Conservation (phyloP, 2,113 vertebrate species). For the Limnothrissa miodon region DNA sequence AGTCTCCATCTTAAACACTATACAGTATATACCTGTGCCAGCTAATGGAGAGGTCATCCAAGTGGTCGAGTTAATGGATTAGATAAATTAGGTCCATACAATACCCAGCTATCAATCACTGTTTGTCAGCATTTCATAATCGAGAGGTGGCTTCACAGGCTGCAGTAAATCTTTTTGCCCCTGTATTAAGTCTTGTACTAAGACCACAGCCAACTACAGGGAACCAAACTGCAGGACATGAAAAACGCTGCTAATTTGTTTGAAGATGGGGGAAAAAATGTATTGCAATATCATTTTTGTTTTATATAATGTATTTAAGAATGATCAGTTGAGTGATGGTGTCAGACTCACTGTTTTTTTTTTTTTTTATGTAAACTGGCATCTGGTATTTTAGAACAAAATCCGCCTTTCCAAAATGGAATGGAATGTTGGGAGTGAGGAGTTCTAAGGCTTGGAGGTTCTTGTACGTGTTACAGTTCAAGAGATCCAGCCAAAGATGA, state of each 20-base stretch:
- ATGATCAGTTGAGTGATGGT: background rate
- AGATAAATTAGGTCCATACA: background rate
- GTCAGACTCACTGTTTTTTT: background rate
- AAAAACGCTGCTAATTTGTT: conserved; percentile 7
- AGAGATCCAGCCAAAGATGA: conserved; percentile 5
- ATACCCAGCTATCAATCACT: background rate
- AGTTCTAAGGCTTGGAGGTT: background rate
- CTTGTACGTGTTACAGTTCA: background rate
- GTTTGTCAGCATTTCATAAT: background rate
- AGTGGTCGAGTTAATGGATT: background rate
- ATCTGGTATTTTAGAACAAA: background rate
- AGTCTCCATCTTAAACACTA: background rate
- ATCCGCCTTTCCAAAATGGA: background rate
- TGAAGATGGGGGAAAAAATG: background rate
- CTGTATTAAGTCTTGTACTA: background rate
- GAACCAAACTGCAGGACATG: background rate
- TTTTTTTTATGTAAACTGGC: background rate
- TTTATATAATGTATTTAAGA: background rate
- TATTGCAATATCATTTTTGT: background rate
- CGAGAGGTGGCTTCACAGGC: background rate
- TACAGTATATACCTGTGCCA: background rate
- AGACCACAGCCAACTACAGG: background rate
- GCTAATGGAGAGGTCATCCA: background rate
- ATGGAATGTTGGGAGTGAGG: background rate
- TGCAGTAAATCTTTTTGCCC: background rate